Evolutionary conservation across 2,797 vertebrate genomes (phyloP), one percentile per base, ranked within the genome.

Genomic region (Pachyuromys duprasi): DNA sequence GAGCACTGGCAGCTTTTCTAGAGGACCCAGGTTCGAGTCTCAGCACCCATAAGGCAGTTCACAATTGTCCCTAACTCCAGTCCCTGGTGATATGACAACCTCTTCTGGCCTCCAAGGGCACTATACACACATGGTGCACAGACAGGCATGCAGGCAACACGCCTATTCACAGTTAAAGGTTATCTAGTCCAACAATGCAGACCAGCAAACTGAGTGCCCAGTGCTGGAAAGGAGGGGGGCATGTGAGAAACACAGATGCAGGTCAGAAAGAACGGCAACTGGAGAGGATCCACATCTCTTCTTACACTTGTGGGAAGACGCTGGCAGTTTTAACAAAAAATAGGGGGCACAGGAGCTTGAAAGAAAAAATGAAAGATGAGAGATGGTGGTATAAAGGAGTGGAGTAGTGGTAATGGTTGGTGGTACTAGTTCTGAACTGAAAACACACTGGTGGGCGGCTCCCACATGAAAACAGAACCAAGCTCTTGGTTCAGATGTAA

Each of bases 401-500:
- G 39, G 22, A 87, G 8, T 13, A 24, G 81, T 14, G 8, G 36
- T 42, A 31, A 55, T 2, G 22, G 33, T 4, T 26, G 20, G 78
- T 7, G 3, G 76, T 9, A 13, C 33, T 22, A 60, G 14, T 69
- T 62, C 31, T 42, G n/a, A 89, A 86, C 62, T n/a, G 22, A 62
- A 20, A 28, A 81, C 14, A 62, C 26, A 75, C 7, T 57, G 79
- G 79, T 9, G 20, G 42, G 55, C 7, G 62, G 95, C 33, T 60
- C 88, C 57, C 70, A 60, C 9, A n/a, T 67, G 31, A 60, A 76
- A 81, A 57, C 14, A 65, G 36, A 75, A 57, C 36, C 49, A 82
- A 86, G 72, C 60, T 70, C 57, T 63, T 57, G 28, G 89, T 89
- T 86, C 95, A 84, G 33, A 55, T 26, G 20, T 60, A 70, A 94